These are phyloP conservation scores for Macrosiphum euphorbiae DNA, from an alignment of 2,888 invertebrate species.

Conservation along the genomic window DNA sequence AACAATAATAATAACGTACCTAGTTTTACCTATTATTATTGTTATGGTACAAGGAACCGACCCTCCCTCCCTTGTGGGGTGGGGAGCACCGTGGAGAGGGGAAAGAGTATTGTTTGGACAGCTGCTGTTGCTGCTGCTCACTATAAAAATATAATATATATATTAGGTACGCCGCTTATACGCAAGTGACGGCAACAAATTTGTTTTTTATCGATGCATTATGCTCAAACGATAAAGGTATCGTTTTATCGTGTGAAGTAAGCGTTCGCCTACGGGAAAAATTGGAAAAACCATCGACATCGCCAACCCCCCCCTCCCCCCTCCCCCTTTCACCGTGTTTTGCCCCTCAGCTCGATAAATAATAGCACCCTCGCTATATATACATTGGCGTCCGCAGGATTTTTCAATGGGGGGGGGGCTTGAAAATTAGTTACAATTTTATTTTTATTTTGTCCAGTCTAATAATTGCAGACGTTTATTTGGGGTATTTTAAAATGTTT, in stretches of 20 bases:
- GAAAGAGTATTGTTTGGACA: slow-evolving; percentile 70
- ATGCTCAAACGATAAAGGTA: neutral
- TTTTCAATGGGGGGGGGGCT: too few species aligned
- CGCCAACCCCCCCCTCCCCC: neutral
- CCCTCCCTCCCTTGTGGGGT: neutral
- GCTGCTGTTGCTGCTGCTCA: slow-evolving; percentile 74
- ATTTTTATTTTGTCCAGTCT: too few species aligned
- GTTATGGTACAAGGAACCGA: neutral
- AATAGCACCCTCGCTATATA: neutral
- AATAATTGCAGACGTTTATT: too few species aligned
- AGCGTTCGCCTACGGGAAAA: neutral
- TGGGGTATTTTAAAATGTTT: too few species aligned
- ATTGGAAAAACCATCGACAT: neutral
- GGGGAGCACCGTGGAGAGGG: neutral
- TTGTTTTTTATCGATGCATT: neutral
- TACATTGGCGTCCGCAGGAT: too few species aligned
- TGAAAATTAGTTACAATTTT: too few species aligned
- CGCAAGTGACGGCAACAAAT: slow-evolving; percentile 69
- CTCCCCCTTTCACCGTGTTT: too few species aligned
- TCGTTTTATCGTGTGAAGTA: neutral
- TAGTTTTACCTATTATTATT: neutral
- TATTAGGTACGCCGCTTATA: neutral
- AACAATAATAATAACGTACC: neutral
- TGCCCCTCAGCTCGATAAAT: neutral
- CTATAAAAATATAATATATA: neutral